Base-by-base conservation (phyloP, 1,140 invertebrate genomes). In the Coenobita brevimanus region DNA sequence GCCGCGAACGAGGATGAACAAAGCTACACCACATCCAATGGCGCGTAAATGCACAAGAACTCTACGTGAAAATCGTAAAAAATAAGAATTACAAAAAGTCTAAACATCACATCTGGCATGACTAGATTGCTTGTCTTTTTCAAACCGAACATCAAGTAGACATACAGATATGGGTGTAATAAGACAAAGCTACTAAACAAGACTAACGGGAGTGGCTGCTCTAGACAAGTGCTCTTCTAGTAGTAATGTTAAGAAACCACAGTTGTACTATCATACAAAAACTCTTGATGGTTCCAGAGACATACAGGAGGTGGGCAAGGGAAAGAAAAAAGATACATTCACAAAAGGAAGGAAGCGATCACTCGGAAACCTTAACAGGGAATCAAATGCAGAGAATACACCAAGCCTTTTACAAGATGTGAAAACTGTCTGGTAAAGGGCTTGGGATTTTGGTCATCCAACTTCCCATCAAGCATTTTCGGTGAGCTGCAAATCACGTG, bases 91-190 rank as follows among this genome's bases (percentile, higher is more conserved):
- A 21, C 17, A 87, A 81, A 57, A 80, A 43, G 24, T 62, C 62
- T 81, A 80, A 87, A 76, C 86, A 88, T 88, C 86, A 88, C 86
- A 88, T 88, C 79, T 82, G 79, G 86, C 81, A 88, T 88, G 86
- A 88, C 86, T 88, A 88, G 86, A 88, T 76, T 82, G 81, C 24
- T 75, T 15, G n/a, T 82, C 79, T 88, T 88, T 82, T 88, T 38
- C 81, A 82, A 54, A 71, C 76, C 57, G 78, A 69, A 64, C 79
- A 75, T 88, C 81, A 82, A 82, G 79, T 76, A 82, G 64, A 82
- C 54, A 62, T 82, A 76, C 54, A 88, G 57, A 36, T 76, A 88
- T 17, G 46, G 46, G 46, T 50, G 46, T 50, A 17, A 50, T 88
- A 80, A 87, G 84, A 88, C 78, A 88, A 57, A 24, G 57, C 79